Percentiles rank a stretch among this genome's conserved stretches.
These are phyloP conservation scores for Hylia prasina DNA, from an alignment of 2,113 vertebrate species.

Conservation along the genomic window DNA sequence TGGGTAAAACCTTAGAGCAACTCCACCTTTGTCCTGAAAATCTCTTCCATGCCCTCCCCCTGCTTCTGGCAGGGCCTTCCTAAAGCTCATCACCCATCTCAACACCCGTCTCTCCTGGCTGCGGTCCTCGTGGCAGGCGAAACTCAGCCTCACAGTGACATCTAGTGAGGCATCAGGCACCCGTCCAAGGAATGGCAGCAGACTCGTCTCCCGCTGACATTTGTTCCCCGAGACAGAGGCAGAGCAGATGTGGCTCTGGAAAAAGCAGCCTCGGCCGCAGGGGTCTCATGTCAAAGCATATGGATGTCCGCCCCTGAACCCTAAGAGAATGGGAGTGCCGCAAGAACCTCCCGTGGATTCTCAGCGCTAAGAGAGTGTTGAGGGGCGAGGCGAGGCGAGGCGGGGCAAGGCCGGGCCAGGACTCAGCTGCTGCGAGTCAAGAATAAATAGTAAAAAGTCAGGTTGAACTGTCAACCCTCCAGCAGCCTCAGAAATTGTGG, in stretches of 20 bases:
- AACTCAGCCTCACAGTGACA: slow-evolving; percentile 53
- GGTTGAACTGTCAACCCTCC: background rate
- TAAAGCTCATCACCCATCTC: background rate
- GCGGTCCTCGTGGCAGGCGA: background rate
- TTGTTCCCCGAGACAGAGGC: background rate
- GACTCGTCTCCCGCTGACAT: fast-evolving
- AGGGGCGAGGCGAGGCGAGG: too few species aligned
- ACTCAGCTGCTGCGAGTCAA: background rate
- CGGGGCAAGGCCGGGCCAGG: too few species aligned
- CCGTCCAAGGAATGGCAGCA: background rate
- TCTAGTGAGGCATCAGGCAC: slow-evolving; percentile 10
- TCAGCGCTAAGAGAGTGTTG: background rate
- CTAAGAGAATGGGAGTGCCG: background rate
- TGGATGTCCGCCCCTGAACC: background rate
- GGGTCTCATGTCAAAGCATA: fast-evolving
- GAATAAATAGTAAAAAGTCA: background rate
- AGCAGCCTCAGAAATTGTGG: background rate
- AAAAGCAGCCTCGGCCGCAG: background rate
- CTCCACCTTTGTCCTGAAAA: background rate
- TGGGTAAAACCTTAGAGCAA: background rate
- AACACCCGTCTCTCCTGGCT: background rate
- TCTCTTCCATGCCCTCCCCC: background rate
- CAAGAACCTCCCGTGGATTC: background rate
- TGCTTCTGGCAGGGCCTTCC: background rate
- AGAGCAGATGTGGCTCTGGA: background rate